Base-by-base conservation (phyloP, 2,888 invertebrate genomes). In the Torymus tubicola region DNA sequence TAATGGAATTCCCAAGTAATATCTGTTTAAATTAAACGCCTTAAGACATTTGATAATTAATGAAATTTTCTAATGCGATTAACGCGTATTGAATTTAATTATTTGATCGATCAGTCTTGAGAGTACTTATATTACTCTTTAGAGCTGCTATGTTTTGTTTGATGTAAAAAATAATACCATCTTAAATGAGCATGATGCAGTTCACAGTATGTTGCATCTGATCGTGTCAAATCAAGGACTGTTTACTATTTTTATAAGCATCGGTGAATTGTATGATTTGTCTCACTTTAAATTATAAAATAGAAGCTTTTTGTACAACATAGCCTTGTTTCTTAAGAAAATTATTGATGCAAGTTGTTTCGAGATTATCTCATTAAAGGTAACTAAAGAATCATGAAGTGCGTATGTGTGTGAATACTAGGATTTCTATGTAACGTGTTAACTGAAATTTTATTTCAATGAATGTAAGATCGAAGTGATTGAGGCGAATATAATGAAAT, bases 211-310 rank as follows among this genome's bases (percentile, higher is more conserved):
- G 86, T 86, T 86, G 85, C 85, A 84, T 84, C 86, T 86, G 85
- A 84, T 86, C 83, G 84, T 80, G 83, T 84, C 81, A 83, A 67
- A 72, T 77, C 84, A 73, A 83, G 86, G 86, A 87, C 87, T 87
- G 86, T 90, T 90, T 89, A 88, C 87, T 90, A 90, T 90, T 90
- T 90, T 90, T 90, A 89, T 90, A 90, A 88, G 86, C 86, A 83
- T 86, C 87, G 82, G 84, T 88, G 87, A 87, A 87, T 89, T 72
- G 89, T 88, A 88, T 86, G 86, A 86, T 88, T 89, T 87, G 84
- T 87, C 64, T 83, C 69, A 79, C 84, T 81, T 86, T 84, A 84
- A 86, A 86, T 84, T 85, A 85, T 84, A 84, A 84, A 85, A 86
- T 84, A 85, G 81, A 84, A 84, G 84, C 84, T 84, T 84, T 85